Conservation (phyloP, 2,113 vertebrate species). For the Pelodiscus sinensis region DNA sequence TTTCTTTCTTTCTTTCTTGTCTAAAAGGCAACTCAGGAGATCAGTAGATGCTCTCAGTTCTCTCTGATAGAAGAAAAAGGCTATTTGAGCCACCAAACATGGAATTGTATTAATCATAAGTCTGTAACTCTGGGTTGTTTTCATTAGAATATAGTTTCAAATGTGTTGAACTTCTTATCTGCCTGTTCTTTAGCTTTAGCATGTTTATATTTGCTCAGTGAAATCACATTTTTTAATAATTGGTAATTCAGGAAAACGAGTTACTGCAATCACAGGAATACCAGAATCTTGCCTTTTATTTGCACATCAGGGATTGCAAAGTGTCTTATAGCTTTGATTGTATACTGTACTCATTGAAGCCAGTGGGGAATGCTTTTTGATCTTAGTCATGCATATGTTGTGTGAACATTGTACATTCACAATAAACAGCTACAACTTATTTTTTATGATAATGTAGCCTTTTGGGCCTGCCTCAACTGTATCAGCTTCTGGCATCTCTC, state of each 20-base stretch:
- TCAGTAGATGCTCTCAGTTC: neutral
- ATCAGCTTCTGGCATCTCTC: neutral
- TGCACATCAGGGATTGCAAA: neutral
- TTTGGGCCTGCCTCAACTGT: neutral
- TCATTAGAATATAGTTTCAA: neutral
- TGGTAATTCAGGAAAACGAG: neutral
- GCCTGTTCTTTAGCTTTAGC: neutral
- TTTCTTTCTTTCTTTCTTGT: neutral
- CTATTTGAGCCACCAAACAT: neutral
- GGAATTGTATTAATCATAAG: neutral
- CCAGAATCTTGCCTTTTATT: neutral
- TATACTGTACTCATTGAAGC: neutral
- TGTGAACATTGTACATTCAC: neutral
- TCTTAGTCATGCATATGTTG: neutral
- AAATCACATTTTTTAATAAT: neutral
- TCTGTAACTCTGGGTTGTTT: neutral
- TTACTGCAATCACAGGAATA: neutral
- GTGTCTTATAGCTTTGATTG: neutral
- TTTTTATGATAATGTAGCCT: neutral
- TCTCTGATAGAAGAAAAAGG: neutral
- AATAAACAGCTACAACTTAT: neutral
- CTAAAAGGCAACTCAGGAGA: neutral
- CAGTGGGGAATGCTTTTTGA: neutral
- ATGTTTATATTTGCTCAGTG: neutral
- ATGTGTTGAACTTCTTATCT: neutral